phyloP scores from a whole-genome alignment of 2,113 vertebrate species.

The Propithecus coquereli region DNA sequence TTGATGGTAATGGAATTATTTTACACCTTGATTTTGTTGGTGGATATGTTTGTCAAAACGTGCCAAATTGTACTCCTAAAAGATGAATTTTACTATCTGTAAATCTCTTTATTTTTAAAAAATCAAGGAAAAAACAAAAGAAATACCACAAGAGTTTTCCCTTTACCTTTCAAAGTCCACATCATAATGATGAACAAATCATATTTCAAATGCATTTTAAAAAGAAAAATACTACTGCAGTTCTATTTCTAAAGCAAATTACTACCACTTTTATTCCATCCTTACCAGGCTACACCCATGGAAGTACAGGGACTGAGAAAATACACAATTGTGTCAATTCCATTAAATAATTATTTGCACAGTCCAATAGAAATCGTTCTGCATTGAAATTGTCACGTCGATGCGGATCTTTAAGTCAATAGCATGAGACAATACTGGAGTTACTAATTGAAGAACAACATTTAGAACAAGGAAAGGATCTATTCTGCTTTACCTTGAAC shows the following conservation, averaged over 20 bases:
- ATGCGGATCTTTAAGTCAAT: background rate
- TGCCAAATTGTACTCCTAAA: background rate
- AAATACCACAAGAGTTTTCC: background rate
- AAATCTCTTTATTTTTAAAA: background rate
- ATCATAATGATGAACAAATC: background rate
- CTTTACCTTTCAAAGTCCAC: background rate
- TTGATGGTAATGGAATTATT: background rate
- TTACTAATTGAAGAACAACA: background rate
- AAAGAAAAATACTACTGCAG: background rate
- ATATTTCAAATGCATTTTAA: background rate
- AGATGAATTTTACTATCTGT: background rate
- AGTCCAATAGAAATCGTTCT: background rate
- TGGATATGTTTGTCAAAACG: background rate
- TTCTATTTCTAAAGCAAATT: conserved; percentile 19
- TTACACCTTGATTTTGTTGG: background rate
- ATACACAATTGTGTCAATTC: background rate
- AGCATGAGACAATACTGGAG: background rate
- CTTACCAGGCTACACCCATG: background rate
- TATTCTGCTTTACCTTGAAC: background rate
- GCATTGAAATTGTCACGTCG: background rate
- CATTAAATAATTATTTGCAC: background rate
- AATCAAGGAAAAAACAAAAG: background rate
- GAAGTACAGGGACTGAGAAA: background rate
- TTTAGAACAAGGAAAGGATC: background rate
- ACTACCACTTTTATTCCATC: background rate